A percentile compares a stretch with the other conserved stretches of the same genome.
Evolutionary conservation across 2,888 invertebrate genomes (phyloP).

Genomic region (Cerceris ruficornis): DNA sequence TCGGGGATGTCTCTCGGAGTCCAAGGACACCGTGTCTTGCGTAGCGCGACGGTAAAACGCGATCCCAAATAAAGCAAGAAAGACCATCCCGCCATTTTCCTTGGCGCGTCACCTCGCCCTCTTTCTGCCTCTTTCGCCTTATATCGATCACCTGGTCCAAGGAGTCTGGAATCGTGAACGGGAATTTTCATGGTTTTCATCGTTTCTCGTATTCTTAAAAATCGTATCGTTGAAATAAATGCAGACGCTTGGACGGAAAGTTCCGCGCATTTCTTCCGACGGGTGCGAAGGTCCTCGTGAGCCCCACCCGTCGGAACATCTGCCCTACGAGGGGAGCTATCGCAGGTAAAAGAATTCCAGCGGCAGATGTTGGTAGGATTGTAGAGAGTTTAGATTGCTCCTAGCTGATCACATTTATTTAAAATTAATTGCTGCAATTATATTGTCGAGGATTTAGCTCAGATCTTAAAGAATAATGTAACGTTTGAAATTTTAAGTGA

Average conservation of each 20-base stretch:
- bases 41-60: conserved; percentile 40
- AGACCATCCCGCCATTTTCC: conserved; percentile 61
- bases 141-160: conserved; percentile 7
- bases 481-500: too few relatives aligned
- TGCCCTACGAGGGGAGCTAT: background rate
- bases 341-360: background rate
- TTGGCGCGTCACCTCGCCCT: conserved; percentile 33
- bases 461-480: too few relatives aligned
- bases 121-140: conserved; percentile 36
- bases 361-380: background rate
- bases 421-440: too few relatives aligned
- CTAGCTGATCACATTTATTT: background rate
- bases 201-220: background rate
- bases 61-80: conserved; percentile 64
- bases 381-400: background rate
- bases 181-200: background rate
- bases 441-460: too few relatives aligned
- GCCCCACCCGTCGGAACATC: background rate
- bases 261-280: background rate
- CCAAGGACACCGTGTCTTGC: conserved; percentile 67
- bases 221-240: background rate
- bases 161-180: too few relatives aligned
- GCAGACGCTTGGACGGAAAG: background rate
- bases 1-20: conserved; percentile 52
- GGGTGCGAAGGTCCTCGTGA: background rate